Conservation (phyloP, 2,113 vertebrate species). For the Delphinapterus leucas region DNA sequence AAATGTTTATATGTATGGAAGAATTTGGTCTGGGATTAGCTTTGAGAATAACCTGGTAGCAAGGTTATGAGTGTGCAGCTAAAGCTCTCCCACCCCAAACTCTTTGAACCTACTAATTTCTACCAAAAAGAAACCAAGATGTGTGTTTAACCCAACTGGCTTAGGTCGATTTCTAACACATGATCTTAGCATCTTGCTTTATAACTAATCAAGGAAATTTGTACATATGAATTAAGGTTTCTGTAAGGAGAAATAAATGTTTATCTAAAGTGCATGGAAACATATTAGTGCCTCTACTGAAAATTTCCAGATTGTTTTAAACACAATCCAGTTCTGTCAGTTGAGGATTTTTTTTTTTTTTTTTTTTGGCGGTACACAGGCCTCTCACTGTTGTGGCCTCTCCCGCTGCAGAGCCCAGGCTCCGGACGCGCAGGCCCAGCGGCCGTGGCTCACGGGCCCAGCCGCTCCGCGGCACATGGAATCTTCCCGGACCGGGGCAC, state of each 20-base stretch:
- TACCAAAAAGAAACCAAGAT: neutral
- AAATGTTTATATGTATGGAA: neutral
- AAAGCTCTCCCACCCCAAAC: neutral
- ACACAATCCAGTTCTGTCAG: neutral
- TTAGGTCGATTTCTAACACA: constrained; percentile 9
- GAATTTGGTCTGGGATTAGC: constrained; percentile 3
- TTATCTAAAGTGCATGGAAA: constrained; percentile 35
- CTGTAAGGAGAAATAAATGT: constrained; percentile 51
- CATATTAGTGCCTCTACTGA: constrained; percentile 38
- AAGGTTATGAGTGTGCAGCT: neutral
- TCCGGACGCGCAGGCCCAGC: no score
- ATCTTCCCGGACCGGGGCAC: no score
- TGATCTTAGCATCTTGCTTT: neutral
- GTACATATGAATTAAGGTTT: neutral
- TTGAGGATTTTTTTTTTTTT: neutral
- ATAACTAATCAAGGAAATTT: constrained; percentile 2
- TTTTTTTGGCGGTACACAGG: no score
- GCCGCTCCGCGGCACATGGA: accelerated
- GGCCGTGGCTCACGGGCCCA: no score
- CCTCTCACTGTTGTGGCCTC: no score
- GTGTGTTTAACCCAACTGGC: neutral
- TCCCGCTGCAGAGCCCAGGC: no score
- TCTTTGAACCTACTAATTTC: neutral
- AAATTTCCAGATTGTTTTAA: constrained; percentile 51
- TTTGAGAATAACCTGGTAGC: neutral